phyloP scores from a whole-genome alignment of 2,888 invertebrate genomes.

The Apodemia zela region DNA sequence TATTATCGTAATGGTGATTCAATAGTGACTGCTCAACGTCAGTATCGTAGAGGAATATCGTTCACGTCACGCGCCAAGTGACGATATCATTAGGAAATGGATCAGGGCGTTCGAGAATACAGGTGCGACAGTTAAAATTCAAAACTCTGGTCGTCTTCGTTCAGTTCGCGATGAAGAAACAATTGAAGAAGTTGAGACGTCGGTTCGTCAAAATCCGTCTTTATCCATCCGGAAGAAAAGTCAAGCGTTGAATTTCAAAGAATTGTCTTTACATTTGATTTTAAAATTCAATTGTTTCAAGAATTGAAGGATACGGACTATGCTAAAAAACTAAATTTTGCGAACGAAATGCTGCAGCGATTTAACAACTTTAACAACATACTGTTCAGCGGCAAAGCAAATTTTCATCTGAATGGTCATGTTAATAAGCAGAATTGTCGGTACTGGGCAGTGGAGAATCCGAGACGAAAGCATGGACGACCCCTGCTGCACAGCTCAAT shows the following conservation, averaged over 20 bases:
- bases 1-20: conserved; percentile 24
- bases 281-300: too few species aligned
- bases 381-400: not conserved
- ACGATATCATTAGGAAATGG: conserved; percentile 30
- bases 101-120: conserved; percentile 30
- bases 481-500: conserved; percentile 30
- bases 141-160: conserved; percentile 25
- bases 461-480: conserved; percentile 29
- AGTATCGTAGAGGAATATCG: not conserved
- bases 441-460: conserved; percentile 29
- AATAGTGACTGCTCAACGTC: conserved; percentile 6
- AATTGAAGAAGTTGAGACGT: conserved; percentile 23
- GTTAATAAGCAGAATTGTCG: not conserved
- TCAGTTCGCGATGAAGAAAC: conserved; percentile 23
- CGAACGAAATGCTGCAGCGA: too few species aligned
- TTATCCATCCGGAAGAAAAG: conserved; percentile 31
- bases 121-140: conserved; percentile 31
- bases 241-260: conserved; percentile 31
- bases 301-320: too few species aligned
- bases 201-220: conserved; percentile 33
- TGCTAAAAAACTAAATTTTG: conserved; percentile 22
- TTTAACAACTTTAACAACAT: too few species aligned
- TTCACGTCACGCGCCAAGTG: not conserved
- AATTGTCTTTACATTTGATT: conserved; percentile 30
- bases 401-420: not conserved